phyloP scores from a whole-genome alignment of 2,113 vertebrate species.

The Hemichromis elongatus region DNA sequence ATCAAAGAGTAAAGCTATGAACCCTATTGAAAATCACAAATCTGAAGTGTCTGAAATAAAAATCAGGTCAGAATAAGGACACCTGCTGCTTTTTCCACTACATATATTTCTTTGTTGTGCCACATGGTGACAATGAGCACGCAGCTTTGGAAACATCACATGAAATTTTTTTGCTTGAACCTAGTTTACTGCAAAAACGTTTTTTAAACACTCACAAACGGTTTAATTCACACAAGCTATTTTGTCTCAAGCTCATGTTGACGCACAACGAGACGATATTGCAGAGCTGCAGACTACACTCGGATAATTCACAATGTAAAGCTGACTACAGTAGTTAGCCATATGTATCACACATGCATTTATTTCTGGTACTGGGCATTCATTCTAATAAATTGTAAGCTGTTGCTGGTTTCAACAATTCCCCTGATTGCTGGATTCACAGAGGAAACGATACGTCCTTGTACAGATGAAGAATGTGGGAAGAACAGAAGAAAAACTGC shows the following conservation, averaged over 20 bases:
- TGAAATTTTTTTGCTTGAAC: not conserved
- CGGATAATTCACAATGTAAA: constrained; percentile 1
- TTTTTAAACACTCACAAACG: constrained; percentile 38
- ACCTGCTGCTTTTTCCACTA: not conserved
- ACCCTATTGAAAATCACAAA: constrained; percentile 79
- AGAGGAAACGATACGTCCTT: constrained; percentile 34
- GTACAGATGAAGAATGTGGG: constrained; percentile 51
- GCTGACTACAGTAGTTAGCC: constrained; percentile 12
- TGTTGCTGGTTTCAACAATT: constrained; percentile 52
- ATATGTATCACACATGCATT: constrained; percentile 17
- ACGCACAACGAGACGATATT: not conserved
- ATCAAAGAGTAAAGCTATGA: constrained; percentile 79
- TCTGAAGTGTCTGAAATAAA: constrained; percentile 30
- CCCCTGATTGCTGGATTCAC: constrained; percentile 53
- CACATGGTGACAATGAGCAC: constrained; percentile 1
- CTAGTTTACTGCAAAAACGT: not conserved
- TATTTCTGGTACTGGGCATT: constrained; percentile 32
- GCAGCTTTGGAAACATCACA: not conserved
- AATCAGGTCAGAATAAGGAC: constrained; percentile 31
- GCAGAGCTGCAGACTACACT: not conserved
- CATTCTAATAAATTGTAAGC: constrained; percentile 35
- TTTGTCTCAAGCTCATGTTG: constrained; percentile 28
- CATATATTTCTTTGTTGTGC: constrained; percentile 20
- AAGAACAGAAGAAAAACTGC: constrained; percentile 52
- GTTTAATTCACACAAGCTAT: constrained; percentile 27